Base-by-base conservation (phyloP, 2,797 vertebrate genomes). In the Chelon auratus region DNA sequence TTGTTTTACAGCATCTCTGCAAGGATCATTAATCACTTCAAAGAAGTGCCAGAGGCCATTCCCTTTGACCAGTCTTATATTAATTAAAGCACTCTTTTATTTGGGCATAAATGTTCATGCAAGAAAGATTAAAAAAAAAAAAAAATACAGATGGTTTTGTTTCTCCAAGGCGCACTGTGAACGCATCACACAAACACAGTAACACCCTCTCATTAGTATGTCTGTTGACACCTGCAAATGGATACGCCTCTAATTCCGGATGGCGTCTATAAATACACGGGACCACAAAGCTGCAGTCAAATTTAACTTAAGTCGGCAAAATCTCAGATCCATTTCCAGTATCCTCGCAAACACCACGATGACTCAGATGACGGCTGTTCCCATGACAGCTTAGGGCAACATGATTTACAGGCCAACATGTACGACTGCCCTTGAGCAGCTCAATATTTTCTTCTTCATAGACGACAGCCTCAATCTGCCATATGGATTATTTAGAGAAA, bases 371-470 rank as follows among this genome's bases (percentile, higher is more conserved):
- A 83, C 62, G 72, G 62, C 74, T 76, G 68, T 43, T 77, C 75
- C 58, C 52, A 67, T 82, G 87, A 87, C 86, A 85, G 83, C 73
- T 81, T 72, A 81, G 84, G 85, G 82, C 82, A 82, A 67, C 69
- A 61, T 88, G 85, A 92, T 90, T 89, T 91, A 91, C 87, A 82
- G 83, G 79, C 66, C 72, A 85, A 77, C 86, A 85, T 81, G 54
- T 77, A 90, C 81, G 78, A 57, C 62, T 84, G 87, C 77, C 87
- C 84, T 90, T 89, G 83, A 83, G 68, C 48, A 64, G 62, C 60
- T 45, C 30, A 33, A 80, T 67, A 64, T 75, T 75, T 33, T 33
- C 45, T 60, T 78, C 56, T 11, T 64, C 65, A 61, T 56, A 67
- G 43, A 73, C 59, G n/a, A 76, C 54, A 68, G 54, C 57, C 57